Evolutionary conservation across 2,797 vertebrate genomes (phyloP).

Genomic region (Picus viridis): DNA sequence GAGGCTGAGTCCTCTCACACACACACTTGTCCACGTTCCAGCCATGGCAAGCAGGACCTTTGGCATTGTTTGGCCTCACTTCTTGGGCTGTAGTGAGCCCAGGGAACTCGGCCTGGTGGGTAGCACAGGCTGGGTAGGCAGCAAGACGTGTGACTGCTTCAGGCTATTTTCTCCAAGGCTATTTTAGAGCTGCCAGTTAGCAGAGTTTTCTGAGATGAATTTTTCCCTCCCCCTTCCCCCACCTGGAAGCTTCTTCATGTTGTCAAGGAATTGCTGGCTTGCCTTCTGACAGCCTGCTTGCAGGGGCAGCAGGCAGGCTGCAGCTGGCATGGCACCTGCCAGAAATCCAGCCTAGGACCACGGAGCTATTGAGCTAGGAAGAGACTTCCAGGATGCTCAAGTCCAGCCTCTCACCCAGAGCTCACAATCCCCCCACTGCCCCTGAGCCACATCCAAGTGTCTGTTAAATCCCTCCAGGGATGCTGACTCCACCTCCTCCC

Average conservation of each 20-base stretch:
- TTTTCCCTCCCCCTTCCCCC: not conserved
- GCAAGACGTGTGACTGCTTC: not conserved
- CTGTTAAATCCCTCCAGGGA: too few species aligned
- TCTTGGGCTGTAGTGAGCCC: not conserved
- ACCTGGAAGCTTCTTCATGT: not conserved
- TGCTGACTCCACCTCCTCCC: too few species aligned
- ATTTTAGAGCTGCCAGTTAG: not conserved
- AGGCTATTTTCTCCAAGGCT: not conserved
- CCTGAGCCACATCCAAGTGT: too few species aligned
- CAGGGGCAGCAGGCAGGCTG: not conserved
- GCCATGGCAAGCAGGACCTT: not conserved
- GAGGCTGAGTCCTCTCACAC: not conserved
- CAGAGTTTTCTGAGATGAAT: not conserved
- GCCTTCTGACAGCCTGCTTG: not conserved
- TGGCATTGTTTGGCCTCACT: not conserved
- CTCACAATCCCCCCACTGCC: too few species aligned
- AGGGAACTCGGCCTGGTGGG: not conserved
- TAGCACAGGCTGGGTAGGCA: not conserved
- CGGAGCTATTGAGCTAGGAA: too few species aligned
- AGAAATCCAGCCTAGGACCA: not conserved
- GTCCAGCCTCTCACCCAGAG: too few species aligned
- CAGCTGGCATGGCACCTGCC: not conserved
- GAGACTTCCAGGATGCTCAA: too few species aligned
- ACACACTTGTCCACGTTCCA: fast-evolving
- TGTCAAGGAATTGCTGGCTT: not conserved